Base-by-base conservation (phyloP, 2,797 vertebrate species). In the Pipistrellus kuhlii region DNA sequence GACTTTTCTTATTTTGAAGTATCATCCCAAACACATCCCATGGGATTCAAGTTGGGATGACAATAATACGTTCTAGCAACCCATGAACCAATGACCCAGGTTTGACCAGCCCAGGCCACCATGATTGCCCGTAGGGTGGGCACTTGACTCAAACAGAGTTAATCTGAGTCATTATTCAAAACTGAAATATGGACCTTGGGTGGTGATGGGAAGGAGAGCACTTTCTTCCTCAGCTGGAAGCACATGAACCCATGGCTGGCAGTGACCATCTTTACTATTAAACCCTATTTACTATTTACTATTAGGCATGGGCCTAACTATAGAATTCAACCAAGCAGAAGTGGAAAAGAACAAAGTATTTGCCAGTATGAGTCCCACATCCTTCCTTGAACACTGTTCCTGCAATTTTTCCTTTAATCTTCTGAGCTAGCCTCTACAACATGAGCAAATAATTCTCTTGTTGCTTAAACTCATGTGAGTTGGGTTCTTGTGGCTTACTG, bases 331-430 rank as follows among this genome's bases (percentile, higher is more conserved):
- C 18, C 51, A 53, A 21, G 11, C 23, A 68, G 69, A 86, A 71
- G 73, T 21, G 48, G 27, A n/a, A n/a, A 13, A 88, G 27, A 75
- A 44, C 41, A 73, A 18, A 30, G 14, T 46, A 35, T 30, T 21
- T 81, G 25, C 8, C 21, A 23, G 6, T 17, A 41, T 18, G 68
- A 84, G 20, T 66, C 51, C 32, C 10, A n/a, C 5, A 27, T 14
- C 27, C 57, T 73, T n/a, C 55, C 72, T 23, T 48, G 81, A 44
- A 32, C 14, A 38, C 55, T 86, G 38, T 44, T 93, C 17, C 57
- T 64, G 14, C 2, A 78, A 27, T 64, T 86, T 17, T 92, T 90
- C 76, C 53, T 92, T 95, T 30, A 53, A 55, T 75, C 41, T 80
- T 81, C 21, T 78, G 91, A 84, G 41, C 32, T 77, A 6, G 8